These are phyloP conservation scores for Chelonus insularis DNA, from an alignment of 1,140 invertebrate genomes.

Conservation along the genomic window DNA sequence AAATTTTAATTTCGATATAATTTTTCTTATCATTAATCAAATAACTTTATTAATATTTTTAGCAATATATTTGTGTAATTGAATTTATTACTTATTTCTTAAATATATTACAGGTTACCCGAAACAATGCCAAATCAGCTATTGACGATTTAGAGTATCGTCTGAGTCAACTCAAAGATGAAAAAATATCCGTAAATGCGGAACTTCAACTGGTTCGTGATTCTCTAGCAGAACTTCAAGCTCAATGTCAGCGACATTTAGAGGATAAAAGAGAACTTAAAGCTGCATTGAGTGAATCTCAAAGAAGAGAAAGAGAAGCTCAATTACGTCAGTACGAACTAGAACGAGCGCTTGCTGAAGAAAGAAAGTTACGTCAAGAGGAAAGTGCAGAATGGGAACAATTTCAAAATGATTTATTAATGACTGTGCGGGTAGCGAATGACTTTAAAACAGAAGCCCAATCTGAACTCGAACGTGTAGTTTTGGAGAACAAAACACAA, in stretches of 20 bases:
- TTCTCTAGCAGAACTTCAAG: conserved; percentile 72
- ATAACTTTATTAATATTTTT: no score
- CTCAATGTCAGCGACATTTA: conserved; percentile 71
- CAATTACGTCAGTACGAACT: conserved; percentile 61
- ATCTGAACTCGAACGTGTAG: conserved; percentile 77
- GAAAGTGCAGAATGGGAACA: conserved; percentile 88
- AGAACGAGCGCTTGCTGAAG: conserved; percentile 65
- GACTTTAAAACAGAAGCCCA: conserved; percentile 91
- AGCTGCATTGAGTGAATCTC: conserved; percentile 67
- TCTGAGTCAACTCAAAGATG: conserved; percentile 71
- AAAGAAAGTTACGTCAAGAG: conserved; percentile 63
- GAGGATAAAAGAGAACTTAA: conserved; percentile 77
- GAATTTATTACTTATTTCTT: no score
- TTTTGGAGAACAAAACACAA: conserved; percentile 80
- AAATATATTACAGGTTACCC: conserved; percentile 61
- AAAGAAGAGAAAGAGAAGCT: conserved; percentile 67
- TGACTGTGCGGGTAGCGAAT: conserved; percentile 91
- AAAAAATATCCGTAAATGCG: conserved; percentile 69
- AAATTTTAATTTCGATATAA: no score
- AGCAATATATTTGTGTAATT: no score
- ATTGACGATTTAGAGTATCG: conserved; percentile 80
- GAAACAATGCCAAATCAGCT: conserved; percentile 81
- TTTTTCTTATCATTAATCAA: no score
- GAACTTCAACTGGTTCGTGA: conserved; percentile 77
- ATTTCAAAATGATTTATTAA: conserved; percentile 89